Evolutionary conservation across 2,797 vertebrate species (phyloP).

Genomic region (Acipenser ruthenus): DNA sequence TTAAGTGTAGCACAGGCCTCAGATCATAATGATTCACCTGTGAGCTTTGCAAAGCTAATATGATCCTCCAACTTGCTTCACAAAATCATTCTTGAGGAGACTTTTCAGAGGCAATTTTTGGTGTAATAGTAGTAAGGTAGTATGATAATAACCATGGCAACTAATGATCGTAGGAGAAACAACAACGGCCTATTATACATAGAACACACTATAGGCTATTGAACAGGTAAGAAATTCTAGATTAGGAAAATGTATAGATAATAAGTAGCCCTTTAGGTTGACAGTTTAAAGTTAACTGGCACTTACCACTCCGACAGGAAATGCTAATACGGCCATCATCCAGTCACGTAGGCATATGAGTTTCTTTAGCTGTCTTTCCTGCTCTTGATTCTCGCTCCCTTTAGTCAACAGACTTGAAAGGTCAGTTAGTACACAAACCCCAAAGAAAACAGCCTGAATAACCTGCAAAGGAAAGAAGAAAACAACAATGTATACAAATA

Average conservation of each 20-base stretch:
- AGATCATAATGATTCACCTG: no score
- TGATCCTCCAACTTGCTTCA: neutral
- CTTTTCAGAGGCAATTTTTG: no score
- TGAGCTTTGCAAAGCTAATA: neutral
- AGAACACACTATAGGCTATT: no score
- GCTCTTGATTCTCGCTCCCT: slow-evolving; percentile 79
- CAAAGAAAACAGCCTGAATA: slow-evolving; percentile 92
- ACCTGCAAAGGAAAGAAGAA: slow-evolving; percentile 56
- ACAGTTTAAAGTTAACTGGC: neutral
- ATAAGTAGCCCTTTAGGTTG: no score
- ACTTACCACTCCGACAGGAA: slow-evolving; percentile 91
- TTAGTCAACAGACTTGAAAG: slow-evolving; percentile 88
- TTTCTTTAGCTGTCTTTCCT: slow-evolving; percentile 87
- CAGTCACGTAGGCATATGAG: slow-evolving; percentile 88
- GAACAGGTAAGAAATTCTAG: no score
- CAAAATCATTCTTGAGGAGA: neutral
- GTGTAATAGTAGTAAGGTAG: no score
- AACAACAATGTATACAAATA: neutral
- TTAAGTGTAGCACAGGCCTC: no score
- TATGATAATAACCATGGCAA: no score
- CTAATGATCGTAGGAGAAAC: no score
- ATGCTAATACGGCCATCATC: slow-evolving; percentile 90
- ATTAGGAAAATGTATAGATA: no score
- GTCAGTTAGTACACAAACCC: slow-evolving; percentile 87
- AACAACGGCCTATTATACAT: no score